Base-by-base conservation (phyloP, 1,140 invertebrate genomes). In the Ceratina calcarata region DNA sequence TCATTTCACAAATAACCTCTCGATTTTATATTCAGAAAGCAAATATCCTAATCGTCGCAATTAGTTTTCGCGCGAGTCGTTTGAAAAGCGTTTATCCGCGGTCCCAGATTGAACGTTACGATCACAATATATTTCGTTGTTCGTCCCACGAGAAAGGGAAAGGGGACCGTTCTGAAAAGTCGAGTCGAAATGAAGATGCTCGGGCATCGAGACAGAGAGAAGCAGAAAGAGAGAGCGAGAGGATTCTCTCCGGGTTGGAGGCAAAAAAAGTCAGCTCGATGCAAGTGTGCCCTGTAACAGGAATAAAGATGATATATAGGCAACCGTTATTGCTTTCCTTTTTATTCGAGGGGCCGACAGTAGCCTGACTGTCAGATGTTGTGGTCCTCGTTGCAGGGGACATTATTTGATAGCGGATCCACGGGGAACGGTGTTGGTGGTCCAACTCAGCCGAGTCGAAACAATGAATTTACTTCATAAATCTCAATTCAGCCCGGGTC, bases 381-480 rank as follows among this genome's bases (percentile, higher is more conserved):
- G 82, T 78, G 81, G 85, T 78, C 78, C 80, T 87, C 84, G 84
- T 90, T 89, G 87, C 90, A 86, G 88, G 86, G 85, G 89, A 91
- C 90, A 91, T 90, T 90, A 90, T 91, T 91, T 91, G 90, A 91
- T 91, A 91, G 87, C 85, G 82, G 81, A 61, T 70, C 61, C 61
- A 68, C 37, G 66, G 78, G 37, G 27, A 20, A 80, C 89, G 83
- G 88, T 89, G 90, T 87, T 91, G 91, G 91, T 91, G 91, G 91
- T 91, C 90, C 89, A 85, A 16, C 55, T 87, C 66, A 84, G 87
- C 82, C 88, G 78, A 89, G 84, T 90, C 90, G 85, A 91, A 91
- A 92, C 91, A 92, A 92, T 91, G 91, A 92, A 92, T 93, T 92
- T 92, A 91, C 91, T 92, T 91, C 90, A 92, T 93, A 92, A 93